Base-by-base conservation (phyloP, 2,797 vertebrate genomes). In the Acrocephalus scirpaceus region DNA sequence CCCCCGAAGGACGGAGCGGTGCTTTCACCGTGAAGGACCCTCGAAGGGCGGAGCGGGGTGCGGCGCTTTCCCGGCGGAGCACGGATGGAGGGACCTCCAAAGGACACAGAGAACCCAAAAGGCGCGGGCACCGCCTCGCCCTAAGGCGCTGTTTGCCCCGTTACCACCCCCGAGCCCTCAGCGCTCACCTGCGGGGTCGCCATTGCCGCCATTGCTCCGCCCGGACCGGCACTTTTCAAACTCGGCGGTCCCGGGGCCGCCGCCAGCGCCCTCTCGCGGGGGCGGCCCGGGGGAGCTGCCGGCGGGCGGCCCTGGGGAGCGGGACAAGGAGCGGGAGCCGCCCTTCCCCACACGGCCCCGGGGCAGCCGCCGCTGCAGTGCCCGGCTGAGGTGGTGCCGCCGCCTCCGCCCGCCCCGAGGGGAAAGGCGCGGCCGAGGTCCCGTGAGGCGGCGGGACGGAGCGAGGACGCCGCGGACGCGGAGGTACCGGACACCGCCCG, bases 181-280 rank as follows among this genome's bases (percentile, higher is more conserved):
- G 86, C 85, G 18, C 96, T 96, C 83, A 95, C 96, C 96, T 89
- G 90, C 62, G 92, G 88, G 85, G 81, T 94, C 88, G 56, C 93
- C 60, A 90, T 90, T 4, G 95, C 90, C 96, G 94, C 96, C 96
- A 95, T 95, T 91, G 64, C 90, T 92, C 85, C 64, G 78, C 11
- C 3, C 19, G 50, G 61, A 76, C 85, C 92, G 90, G 92, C 92
- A 96, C 93, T 96, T 95, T 92, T 96, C 90, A 96, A 96, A 96
- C 93, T 96, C 73, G 72, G 77, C 87, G 85, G 66, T 62, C 60
- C 91, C 82, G 73, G 80, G 93, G 48, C 48, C 82, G 30, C 79
- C 86, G 48, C 47, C 89, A 88, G 92, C 96, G 96, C 94, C 96
- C 92, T 83, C 96, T 96, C 76, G 95, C 70, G 93, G 94, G 93